Evolutionary conservation across 2,113 vertebrate genomes (phyloP).

Genomic region (Cinclus cinclus): DNA sequence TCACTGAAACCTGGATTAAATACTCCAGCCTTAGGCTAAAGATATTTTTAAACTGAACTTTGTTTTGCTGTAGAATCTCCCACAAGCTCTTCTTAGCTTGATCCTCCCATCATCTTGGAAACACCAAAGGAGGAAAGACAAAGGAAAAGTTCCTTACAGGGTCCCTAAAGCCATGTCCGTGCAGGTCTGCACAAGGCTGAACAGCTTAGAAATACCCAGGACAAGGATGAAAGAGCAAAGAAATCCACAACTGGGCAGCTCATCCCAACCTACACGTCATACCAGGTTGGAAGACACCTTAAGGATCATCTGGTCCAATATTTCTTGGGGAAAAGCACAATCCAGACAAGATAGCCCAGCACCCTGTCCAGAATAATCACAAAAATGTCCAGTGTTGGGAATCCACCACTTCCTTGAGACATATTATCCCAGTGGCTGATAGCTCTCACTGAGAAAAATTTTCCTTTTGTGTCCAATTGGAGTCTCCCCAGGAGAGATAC

Average conservation of each 20-base stretch:
- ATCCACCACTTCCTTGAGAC: not conserved
- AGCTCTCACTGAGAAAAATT: not conserved
- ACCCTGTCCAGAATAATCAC: not conserved
- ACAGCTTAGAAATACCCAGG: not conserved
- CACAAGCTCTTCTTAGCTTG: not conserved
- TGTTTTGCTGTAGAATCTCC: not conserved
- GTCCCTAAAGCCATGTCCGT: not conserved
- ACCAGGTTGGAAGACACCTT: not conserved
- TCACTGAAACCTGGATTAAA: not conserved
- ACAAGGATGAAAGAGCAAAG: not conserved
- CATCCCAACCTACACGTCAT: not conserved
- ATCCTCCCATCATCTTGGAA: not conserved
- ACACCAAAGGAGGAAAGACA: not conserved
- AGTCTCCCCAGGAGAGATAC: not conserved
- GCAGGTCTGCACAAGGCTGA: not conserved
- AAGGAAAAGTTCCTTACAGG: not conserved
- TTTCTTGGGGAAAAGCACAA: not conserved
- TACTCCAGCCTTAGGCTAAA: not conserved
- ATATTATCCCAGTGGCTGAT: not conserved
- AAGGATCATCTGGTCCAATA: not conserved
- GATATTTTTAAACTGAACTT: not conserved
- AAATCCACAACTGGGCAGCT: not conserved
- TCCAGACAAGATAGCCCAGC: not conserved
- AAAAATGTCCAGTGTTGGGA: not conserved
- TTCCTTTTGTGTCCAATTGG: accelerated